Evolutionary conservation across 1,140 invertebrate species (phyloP), one percentile per base, ranked within the genome.

Genomic region (Daktulosphaira vitifoliae): DNA sequence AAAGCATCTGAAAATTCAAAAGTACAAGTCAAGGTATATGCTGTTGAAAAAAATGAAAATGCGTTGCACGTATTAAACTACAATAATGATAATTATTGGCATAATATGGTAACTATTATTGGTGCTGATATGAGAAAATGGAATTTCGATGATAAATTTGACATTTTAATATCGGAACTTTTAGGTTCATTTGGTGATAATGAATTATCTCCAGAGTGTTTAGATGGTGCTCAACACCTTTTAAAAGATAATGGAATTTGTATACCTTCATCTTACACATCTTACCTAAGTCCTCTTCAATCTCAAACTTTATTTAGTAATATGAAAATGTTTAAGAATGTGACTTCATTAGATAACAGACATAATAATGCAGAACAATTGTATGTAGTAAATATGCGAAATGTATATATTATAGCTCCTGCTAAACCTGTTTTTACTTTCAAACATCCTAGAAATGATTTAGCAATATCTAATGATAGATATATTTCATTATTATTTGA

Each of bases 141-240:
- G 79, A 75, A 82, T 48, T 79, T 84, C 11, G 77, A 79, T n/a
- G 87, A 91, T 71, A 83, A 87, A 72, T 92, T 94, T 1, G 96
- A 99, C 77, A 94, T 99, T 68, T 76, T 99, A 37, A 88, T 99
- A 1, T 98, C 94, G 13, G 97, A 99, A 79, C 78, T 99, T n/a
- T 79, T 99, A 8, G 86, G 97, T 9, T 98, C 96, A 9, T 98
- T 99, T 81, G 95, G 94, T 20, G 96, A 99, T 74, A 99, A 99
- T 77, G 97, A 99, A 79, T 81, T 99, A 1, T 96, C 92, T 2
- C 97, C 97, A 0, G 97, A 99, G 77, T 99, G 96, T 78, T 80
- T 99, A 15, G 94, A 99, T 79, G 94, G 95, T 5, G 93, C 92
- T 13, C 85, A 93, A 70, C 82, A 85, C 46, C 87, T 94, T 69